Conservation (phyloP, 2,888 invertebrate genomes). For the Exephanes ischioxanthus region DNA sequence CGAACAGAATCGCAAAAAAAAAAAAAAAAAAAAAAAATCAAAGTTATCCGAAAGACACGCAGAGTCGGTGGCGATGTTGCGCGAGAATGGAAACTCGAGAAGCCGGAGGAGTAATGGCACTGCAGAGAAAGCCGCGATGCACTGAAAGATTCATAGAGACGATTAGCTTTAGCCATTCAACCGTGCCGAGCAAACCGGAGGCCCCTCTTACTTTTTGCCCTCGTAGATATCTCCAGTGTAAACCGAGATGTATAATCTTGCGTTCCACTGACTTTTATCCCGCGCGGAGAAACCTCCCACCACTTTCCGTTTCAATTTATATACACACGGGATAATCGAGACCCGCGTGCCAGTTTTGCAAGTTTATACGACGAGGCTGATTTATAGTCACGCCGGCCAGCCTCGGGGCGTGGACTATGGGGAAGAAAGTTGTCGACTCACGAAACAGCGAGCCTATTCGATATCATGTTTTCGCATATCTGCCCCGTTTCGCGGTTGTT, state of each 20-base stretch:
- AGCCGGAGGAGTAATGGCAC: conserved; percentile 10
- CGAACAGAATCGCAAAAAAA: conserved; percentile 7
- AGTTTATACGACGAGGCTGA: conserved; percentile 65
- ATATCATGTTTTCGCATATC: conserved; percentile 8
- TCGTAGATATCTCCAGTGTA: conserved; percentile 37
- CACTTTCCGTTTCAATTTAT: conserved; percentile 70
- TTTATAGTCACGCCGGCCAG: conserved; percentile 73
- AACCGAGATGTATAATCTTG: conserved; percentile 33
- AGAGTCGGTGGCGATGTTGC: neutral
- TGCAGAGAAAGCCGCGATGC: conserved; percentile 63
- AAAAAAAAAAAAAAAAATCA: neutral
- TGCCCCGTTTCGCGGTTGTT: neutral
- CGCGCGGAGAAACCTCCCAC: conserved; percentile 17
- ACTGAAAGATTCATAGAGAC: conserved; percentile 68
- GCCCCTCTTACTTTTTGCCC: conserved; percentile 47
- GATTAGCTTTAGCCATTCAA: conserved; percentile 62
- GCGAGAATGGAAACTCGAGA: neutral
- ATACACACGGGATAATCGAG: conserved; percentile 18
- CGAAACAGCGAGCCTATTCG: conserved; percentile 16
- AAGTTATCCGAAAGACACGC: neutral
- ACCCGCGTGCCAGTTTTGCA: neutral
- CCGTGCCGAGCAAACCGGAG: conserved; percentile 57
- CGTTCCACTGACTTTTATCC: conserved; percentile 46
- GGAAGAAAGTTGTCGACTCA: conserved; percentile 72
- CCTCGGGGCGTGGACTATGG: conserved; percentile 68